These are phyloP conservation scores for Hestina assimilis DNA, from an alignment of 1,140 invertebrate genomes.

Conservation along the genomic window DNA sequence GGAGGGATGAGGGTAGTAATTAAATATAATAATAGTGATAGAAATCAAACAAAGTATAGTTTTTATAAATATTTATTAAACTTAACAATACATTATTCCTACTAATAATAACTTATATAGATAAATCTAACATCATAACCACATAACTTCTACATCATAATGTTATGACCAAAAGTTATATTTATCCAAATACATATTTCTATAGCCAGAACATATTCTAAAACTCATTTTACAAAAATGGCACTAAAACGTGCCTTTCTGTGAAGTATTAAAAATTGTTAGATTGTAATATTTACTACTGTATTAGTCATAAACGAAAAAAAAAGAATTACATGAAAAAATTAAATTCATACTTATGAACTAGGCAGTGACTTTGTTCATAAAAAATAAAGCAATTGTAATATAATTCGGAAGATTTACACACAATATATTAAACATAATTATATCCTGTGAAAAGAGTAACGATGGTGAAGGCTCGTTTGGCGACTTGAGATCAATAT, in stretches of 20 bases:
- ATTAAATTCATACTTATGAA: slow-evolving; percentile 16
- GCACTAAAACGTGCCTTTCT: slow-evolving; percentile 69
- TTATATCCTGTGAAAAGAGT: slow-evolving; percentile 29
- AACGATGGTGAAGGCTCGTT: slow-evolving; percentile 40
- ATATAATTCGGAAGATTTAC: slow-evolving; percentile 4
- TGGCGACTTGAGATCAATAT: slow-evolving; percentile 64
- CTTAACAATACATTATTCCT: slow-evolving; percentile 51
- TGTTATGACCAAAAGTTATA: neutral
- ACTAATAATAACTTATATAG: slow-evolving; percentile 51
- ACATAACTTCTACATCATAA: slow-evolving; percentile 15
- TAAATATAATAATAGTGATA: no score
- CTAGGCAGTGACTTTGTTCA: slow-evolving; percentile 14
- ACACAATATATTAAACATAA: slow-evolving; percentile 29
- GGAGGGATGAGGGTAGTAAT: no score
- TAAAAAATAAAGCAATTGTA: neutral
- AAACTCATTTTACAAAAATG: slow-evolving; percentile 29
- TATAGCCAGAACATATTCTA: slow-evolving; percentile 16
- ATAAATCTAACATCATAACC: slow-evolving; percentile 56
- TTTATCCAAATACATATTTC: neutral
- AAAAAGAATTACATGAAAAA: slow-evolving; percentile 5
- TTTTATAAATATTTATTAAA: slow-evolving; percentile 51
- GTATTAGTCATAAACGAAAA: slow-evolving; percentile 14
- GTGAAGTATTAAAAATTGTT: slow-evolving; percentile 5
- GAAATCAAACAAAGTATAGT: neutral
- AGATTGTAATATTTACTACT: neutral